Evolutionary conservation across 2,113 vertebrate species (phyloP).

Genomic region (Sphaerodactylus townsendi): DNA sequence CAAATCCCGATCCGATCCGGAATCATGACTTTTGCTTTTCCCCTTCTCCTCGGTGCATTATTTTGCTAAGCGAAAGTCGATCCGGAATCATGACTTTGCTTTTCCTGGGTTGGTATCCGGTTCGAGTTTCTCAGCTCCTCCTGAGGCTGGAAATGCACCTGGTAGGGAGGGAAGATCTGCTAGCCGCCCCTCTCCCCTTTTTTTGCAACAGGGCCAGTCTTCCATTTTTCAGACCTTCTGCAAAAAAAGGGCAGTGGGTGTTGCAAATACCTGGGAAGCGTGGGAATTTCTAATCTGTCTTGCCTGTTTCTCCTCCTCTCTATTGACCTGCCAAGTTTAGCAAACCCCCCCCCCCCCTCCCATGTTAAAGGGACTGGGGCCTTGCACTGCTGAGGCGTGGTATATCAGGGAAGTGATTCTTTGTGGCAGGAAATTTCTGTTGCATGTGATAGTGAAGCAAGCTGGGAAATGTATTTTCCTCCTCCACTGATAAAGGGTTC

Average conservation of each 20-base stretch:
- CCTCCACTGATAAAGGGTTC: not conserved
- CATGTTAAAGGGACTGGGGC: not conserved
- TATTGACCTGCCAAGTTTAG: not conserved
- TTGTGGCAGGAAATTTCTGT: slow-evolving; percentile 12
- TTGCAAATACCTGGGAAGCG: not conserved
- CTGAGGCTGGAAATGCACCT: not conserved
- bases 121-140: not conserved
- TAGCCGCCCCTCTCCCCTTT: accelerated
- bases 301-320: not conserved
- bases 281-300: not conserved
- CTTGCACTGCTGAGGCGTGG: not conserved
- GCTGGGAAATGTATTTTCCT: slow-evolving; percentile 15
- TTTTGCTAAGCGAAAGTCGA: not conserved
- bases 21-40: slow-evolving; percentile 3
- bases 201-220: not conserved
- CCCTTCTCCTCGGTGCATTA: not conserved
- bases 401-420: slow-evolving; percentile 1
- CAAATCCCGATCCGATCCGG: too few relatives aligned
- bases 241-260: not conserved
- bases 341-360: too few relatives aligned
- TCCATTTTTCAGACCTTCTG: not conserved
- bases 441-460: not conserved
- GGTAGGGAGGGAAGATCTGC: not conserved
- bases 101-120: not conserved
- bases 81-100: not conserved